phyloP scores from a whole-genome alignment of 2,113 vertebrate genomes.

The Murina feae region DNA sequence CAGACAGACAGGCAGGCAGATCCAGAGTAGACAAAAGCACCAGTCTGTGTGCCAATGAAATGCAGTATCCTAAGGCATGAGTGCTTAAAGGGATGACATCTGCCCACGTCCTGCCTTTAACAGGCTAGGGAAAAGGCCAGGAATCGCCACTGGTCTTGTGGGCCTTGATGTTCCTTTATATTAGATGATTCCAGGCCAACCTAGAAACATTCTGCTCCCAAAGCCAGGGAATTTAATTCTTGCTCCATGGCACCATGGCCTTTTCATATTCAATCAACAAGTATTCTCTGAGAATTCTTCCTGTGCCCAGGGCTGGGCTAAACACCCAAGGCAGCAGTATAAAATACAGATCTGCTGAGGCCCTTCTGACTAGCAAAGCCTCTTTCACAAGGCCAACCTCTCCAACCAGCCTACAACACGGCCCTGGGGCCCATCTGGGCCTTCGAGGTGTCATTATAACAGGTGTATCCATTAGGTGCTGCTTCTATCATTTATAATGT shows the following conservation, averaged over 20 bases:
- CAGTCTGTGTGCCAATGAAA: neutral
- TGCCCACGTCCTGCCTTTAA: neutral
- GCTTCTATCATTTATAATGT: neutral
- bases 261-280: neutral
- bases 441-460: no score
- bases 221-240: neutral
- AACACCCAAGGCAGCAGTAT: neutral
- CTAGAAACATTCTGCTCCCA: neutral
- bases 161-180: neutral
- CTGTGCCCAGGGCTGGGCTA: no score
- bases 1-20: neutral
- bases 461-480: neutral
- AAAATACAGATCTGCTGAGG: neutral
- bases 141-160: neutral
- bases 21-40: neutral
- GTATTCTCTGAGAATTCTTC: neutral
- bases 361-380: neutral
- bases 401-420: neutral
- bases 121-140: no score
- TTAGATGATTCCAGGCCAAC: neutral
- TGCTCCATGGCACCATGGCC: accelerated
- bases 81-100: no score
- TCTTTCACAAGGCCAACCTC: neutral
- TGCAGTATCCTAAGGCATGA: neutral
- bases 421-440: neutral